Evolutionary conservation across 1,140 invertebrate species (phyloP).

Genomic region (Diachasma alloeum): DNA sequence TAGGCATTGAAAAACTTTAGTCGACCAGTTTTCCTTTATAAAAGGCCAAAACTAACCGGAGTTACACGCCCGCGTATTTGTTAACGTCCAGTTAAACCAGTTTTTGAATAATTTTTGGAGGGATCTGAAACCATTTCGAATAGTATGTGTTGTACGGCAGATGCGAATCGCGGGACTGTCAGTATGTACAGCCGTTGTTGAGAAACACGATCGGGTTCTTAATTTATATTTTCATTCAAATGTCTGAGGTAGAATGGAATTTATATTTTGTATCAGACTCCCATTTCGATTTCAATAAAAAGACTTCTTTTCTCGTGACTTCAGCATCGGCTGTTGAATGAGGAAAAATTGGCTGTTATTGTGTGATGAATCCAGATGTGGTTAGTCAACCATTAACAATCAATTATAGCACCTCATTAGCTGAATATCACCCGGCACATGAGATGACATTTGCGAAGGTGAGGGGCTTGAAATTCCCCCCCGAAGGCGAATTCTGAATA

Average conservation of each 20-base stretch:
- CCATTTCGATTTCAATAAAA: neutral
- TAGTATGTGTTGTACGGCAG: neutral
- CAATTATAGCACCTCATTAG: neutral
- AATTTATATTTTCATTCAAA: slow-evolving; percentile 8
- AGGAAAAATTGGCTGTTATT: neutral
- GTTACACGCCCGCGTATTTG: neutral
- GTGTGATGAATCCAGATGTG: neutral
- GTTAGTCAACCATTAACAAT: neutral
- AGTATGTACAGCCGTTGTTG: neutral
- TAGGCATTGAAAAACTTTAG: neutral
- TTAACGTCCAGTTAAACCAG: slow-evolving; percentile 7
- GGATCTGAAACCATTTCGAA: neutral
- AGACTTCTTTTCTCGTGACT: neutral
- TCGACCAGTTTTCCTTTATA: neutral
- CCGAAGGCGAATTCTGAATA: neutral
- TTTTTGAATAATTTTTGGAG: neutral
- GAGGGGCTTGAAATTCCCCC: neutral
- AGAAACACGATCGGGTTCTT: neutral
- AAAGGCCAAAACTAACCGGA: neutral
- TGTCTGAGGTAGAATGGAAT: neutral
- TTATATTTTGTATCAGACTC: neutral
- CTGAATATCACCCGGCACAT: neutral
- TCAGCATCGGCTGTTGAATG: too few relatives aligned
- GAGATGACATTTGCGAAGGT: neutral
- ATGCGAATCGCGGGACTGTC: slow-evolving; percentile 10